Base-by-base conservation (phyloP, 2,888 invertebrate genomes). In the Sclerodermus sp. region DNA sequence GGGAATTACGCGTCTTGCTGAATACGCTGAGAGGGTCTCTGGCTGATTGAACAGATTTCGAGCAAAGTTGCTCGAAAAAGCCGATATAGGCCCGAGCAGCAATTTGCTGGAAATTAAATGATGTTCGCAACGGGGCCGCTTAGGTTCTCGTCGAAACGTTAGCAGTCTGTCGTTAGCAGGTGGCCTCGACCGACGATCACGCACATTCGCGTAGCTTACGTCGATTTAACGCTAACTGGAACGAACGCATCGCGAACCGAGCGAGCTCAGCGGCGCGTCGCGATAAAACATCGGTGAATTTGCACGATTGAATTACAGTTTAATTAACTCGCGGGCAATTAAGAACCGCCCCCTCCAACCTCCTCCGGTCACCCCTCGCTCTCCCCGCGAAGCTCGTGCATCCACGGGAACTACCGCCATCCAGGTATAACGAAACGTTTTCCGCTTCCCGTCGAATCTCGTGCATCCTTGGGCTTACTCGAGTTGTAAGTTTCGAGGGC, bases 261-360 rank as follows among this genome's bases (percentile, higher is more conserved):
- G 60, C 64, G 12, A n/a, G 12, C 34, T 34, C 4, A 34, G 34
- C 34, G 58, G 57, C 61, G 61, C 64, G 58, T 56, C 60, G 58
- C 71, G 73, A 74, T 74, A 74, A 74, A 74, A 73, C 73, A 73
- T 70, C 72, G 71, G 70, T 63, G 73, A 74, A 73, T 73, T 73
- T 70, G 71, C 74, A 71, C 74, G 74, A 74, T 74, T 73, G 74
- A 74, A 74, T 74, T 73, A 74, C 74, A 74, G 74, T 74, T 74
- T 73, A 74, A 74, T 74, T 74, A 73, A 73, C 73, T 74, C 73
- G 71, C 67, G 71, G 73, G 71, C 73, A 73, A 73, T 74, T 73
- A 73, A 71, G 63, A 64, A 58, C 64, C 68, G 53, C 51, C 39
- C 13, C 55, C 31, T n/a, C n/a, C n/a, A n/a, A n/a, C n/a, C n/a